Evolutionary conservation across 2,888 invertebrate genomes (phyloP).

Genomic region (Empis stercorea): DNA sequence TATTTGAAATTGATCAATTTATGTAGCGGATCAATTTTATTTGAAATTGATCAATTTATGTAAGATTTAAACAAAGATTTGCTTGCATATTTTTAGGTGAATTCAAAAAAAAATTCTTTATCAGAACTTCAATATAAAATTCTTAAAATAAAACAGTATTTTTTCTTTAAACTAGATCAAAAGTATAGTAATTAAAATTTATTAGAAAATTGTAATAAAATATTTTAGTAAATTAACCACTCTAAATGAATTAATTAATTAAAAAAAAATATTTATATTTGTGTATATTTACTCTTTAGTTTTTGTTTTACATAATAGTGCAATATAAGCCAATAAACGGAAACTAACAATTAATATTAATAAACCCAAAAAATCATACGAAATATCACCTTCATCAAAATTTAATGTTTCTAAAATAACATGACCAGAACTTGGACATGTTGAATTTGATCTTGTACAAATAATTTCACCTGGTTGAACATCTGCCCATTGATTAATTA

Average conservation of each 20-base stretch:
- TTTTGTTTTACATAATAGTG: constrained; percentile 54
- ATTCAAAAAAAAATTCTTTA: too few species aligned
- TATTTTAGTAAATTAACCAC: too few species aligned
- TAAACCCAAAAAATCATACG: constrained; percentile 58
- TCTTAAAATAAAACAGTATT: too few species aligned
- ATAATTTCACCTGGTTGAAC: constrained; percentile 58
- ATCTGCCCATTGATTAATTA: constrained; percentile 80
- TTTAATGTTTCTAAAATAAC: constrained; percentile 66
- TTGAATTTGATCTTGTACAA: constrained; percentile 59
- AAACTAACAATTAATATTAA: constrained; percentile 58
- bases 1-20: too few species aligned
- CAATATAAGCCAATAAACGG: constrained; percentile 61
- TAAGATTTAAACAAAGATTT: too few species aligned
- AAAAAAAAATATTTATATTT: not conserved
- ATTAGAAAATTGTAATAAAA: too few species aligned
- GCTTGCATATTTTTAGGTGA: too few species aligned
- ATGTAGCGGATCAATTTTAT: too few species aligned
- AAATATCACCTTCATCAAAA: constrained; percentile 57
- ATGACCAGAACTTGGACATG: constrained; percentile 65
- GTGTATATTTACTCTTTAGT: constrained; percentile 39
- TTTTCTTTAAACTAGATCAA: too few species aligned
- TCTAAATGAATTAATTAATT: not conserved
- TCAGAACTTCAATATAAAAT: too few species aligned
- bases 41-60: too few species aligned
- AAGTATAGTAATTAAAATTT: too few species aligned